Evolutionary conservation across 2,888 invertebrate genomes (phyloP).

Genomic region (Xestia ashworthii): DNA sequence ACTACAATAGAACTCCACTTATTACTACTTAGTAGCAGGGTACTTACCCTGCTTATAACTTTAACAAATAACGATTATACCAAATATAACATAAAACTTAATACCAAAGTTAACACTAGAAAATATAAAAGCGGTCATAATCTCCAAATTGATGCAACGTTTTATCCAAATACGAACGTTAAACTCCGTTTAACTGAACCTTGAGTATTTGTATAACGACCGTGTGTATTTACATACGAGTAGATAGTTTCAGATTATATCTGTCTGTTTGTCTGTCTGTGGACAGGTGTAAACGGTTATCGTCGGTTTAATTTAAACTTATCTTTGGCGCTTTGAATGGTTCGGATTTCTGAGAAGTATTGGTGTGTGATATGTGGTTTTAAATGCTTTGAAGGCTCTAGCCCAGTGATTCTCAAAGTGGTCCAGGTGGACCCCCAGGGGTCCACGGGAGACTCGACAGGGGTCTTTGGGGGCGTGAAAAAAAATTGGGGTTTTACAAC

Average conservation of each 20-base stretch:
- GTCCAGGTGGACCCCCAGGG: too few relatives aligned
- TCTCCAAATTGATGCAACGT: constrained; percentile 47
- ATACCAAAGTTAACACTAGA: constrained; percentile 24
- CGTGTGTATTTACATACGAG: constrained; percentile 54
- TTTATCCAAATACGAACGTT: constrained; percentile 40
- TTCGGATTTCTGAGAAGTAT: constrained; percentile 4
- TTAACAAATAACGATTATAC: constrained; percentile 9
- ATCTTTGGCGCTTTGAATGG: constrained; percentile 49
- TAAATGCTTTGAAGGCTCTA: background rate
- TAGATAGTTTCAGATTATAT: constrained; percentile 61
- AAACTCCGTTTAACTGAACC: constrained; percentile 34
- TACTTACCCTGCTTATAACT: background rate
- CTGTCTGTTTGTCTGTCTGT: constrained; percentile 48
- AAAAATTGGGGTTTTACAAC: too few relatives aligned
- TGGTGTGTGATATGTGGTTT: background rate
- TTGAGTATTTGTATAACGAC: constrained; percentile 52
- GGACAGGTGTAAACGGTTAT: constrained; percentile 74
- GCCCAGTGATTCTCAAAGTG: too few relatives aligned
- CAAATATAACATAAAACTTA: constrained; percentile 25
- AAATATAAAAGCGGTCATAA: constrained; percentile 34
- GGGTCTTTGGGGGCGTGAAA: too few relatives aligned
- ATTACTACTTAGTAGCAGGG: too few relatives aligned
- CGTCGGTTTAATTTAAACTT: constrained; percentile 67
- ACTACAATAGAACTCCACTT: background rate
- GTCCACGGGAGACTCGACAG: too few relatives aligned